Evolutionary conservation across 2,113 vertebrate species (phyloP).

Genomic region (Dermatemys mawii): DNA sequence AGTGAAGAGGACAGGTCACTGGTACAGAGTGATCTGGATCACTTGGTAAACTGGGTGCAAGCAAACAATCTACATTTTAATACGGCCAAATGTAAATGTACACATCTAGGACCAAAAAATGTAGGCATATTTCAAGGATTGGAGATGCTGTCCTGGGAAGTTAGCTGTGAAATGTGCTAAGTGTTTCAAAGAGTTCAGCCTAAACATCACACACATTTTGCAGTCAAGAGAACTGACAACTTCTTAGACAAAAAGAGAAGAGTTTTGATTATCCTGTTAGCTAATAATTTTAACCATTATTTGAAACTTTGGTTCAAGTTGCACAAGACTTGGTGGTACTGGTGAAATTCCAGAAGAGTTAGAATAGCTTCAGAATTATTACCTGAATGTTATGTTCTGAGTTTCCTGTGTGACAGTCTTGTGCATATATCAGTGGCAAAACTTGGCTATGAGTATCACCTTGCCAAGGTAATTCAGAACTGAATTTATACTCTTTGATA

Average conservation of each 20-base stretch:
- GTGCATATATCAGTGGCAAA: not conserved
- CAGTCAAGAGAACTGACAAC: not conserved
- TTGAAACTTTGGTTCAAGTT: not conserved
- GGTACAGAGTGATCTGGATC: not conserved
- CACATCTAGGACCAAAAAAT: not conserved
- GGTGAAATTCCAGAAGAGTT: not conserved
- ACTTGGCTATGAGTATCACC: not conserved
- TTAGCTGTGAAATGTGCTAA: not conserved
- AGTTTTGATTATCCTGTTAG: not conserved
- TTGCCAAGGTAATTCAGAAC: not conserved
- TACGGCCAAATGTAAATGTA: not conserved
- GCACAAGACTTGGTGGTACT: not conserved
- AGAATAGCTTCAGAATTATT: not conserved
- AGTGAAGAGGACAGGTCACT: not conserved
- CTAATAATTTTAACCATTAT: not conserved
- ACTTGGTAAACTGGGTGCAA: not conserved
- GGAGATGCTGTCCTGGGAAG: not conserved
- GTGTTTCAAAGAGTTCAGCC: not conserved
- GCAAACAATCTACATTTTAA: not conserved
- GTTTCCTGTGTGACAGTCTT: not conserved
- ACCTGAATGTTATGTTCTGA: not conserved
- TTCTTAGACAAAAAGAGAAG: not conserved
- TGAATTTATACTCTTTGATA: not conserved
- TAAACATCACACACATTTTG: not conserved
- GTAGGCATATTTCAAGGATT: not conserved